Base-by-base conservation (phyloP, 35 echinoderm and acorn worm genomes). In the Holothuria glaberrima region DNA sequence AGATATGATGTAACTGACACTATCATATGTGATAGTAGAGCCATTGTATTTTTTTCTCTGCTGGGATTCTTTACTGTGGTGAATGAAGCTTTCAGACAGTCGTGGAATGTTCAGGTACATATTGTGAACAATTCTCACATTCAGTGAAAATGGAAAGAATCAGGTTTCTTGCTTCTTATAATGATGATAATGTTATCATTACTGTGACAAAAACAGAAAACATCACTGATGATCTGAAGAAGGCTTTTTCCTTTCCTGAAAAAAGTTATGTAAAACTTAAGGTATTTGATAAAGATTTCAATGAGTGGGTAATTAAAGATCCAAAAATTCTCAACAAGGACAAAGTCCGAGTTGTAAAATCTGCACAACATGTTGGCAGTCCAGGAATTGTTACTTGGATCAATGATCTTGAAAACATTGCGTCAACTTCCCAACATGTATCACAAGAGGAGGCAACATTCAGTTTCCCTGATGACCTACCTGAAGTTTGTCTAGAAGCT, bases 1-100 rank as follows among this genome's bases (percentile, higher is more conserved):
- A n/a, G n/a, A n/a, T n/a, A n/a, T n/a, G n/a, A n/a, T n/a, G n/a
- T n/a, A n/a, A n/a, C n/a, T n/a, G n/a, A n/a, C n/a, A n/a, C n/a
- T n/a, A n/a, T n/a, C n/a, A n/a, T n/a, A n/a, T n/a, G n/a, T n/a
- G n/a, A n/a, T n/a, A n/a, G n/a, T n/a, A n/a, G n/a, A n/a, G n/a
- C n/a, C n/a, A n/a, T n/a, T n/a, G n/a, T n/a, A n/a, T n/a, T n/a
- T n/a, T n/a, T n/a, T n/a, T n/a, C n/a, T n/a, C n/a, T n/a, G n/a
- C n/a, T n/a, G n/a, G n/a, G n/a, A n/a, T n/a, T n/a, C n/a, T n/a
- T n/a, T n/a, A n/a, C n/a, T n/a, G n/a, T n/a, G n/a, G n/a, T n/a
- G n/a, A n/a, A n/a, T n/a, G n/a, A n/a, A n/a, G 65, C 65, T 25
- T 68, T 68, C 30, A 68, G 65, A 68, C 65, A 68, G 65, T 68